Percentiles rank a stretch among this genome's conserved stretches.
phyloP scores from a whole-genome alignment of 92 coral and sea anemone species.

The Porites evermanni region DNA sequence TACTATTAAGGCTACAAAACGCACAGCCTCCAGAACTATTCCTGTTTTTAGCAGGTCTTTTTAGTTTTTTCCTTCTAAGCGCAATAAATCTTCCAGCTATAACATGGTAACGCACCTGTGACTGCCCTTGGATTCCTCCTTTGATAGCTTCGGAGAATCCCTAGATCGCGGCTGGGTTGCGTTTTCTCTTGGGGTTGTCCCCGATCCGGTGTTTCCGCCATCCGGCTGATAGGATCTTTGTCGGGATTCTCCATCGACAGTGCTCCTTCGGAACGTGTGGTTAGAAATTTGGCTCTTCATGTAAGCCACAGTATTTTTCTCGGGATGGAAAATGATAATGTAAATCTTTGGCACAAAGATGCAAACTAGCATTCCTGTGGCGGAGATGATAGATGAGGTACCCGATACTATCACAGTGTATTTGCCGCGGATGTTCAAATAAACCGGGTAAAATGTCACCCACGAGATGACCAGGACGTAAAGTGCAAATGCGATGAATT shows the following conservation, averaged over 20 bases:
- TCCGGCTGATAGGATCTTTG: slow-evolving; percentile 26
- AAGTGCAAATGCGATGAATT: slow-evolving; percentile 83
- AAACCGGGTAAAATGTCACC: slow-evolving; percentile 85
- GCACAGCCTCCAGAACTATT: background rate
- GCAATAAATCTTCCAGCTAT: background rate
- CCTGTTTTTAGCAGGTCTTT: background rate
- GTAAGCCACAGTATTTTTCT: slow-evolving; percentile 77
- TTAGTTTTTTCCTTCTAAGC: background rate
- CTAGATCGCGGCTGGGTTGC: background rate
- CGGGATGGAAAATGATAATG: slow-evolving; percentile 72
- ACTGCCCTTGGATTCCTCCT: background rate
- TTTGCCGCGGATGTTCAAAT: slow-evolving; percentile 66
- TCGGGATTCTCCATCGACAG: slow-evolving; percentile 19
- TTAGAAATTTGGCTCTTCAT: slow-evolving; percentile 77
- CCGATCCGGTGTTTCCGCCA: background rate
- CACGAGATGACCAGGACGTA: slow-evolving; percentile 75
- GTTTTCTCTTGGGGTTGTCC: background rate
- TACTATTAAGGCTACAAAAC: background rate
- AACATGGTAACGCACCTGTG: background rate
- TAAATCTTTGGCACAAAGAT: slow-evolving; percentile 85
- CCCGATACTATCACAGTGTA: slow-evolving; percentile 73
- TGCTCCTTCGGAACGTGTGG: slow-evolving; percentile 73
- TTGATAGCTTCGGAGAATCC: slow-evolving; percentile 10
- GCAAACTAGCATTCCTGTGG: slow-evolving; percentile 78
- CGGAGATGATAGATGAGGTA: slow-evolving; percentile 76